phyloP scores from a whole-genome alignment of 2,888 invertebrate genomes.

The Ditylenchus weischeri region DNA sequence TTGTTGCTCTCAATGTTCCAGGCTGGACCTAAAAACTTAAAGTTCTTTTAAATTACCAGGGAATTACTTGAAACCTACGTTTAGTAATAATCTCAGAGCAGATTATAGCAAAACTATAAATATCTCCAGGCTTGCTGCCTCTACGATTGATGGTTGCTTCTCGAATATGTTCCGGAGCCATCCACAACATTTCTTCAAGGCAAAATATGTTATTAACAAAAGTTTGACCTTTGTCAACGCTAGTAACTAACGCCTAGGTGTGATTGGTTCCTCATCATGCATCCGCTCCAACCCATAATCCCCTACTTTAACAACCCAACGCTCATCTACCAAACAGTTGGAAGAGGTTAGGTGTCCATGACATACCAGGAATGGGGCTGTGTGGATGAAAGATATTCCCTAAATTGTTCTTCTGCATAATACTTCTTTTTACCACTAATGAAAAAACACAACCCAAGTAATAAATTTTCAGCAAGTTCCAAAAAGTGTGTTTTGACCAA shows the following conservation, averaged over 20 bases:
- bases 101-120: conserved; percentile 40
- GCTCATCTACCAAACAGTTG: conserved; percentile 35
- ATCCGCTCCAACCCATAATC: conserved; percentile 12
- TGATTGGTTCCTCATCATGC: conserved; percentile 3
- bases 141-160: neutral
- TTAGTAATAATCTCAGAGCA: conserved; percentile 45
- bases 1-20: conserved; percentile 33
- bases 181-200: conserved; percentile 33
- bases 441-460: too few species aligned
- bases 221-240: too few species aligned
- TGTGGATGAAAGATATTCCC: conserved; percentile 26
- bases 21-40: conserved; percentile 22
- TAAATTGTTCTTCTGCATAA: neutral
- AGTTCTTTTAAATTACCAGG: neutral
- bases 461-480: too few species aligned
- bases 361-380: conserved; percentile 22
- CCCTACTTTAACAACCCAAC: conserved; percentile 43
- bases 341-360: conserved; percentile 28
- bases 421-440: neutral
- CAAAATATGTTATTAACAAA: conserved; percentile 9
- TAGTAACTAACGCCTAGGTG: conserved; percentile 17
- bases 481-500: neutral
- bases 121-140: conserved; percentile 21
- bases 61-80: conserved; percentile 13
- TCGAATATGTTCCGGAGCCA: conserved; percentile 30